These are phyloP conservation scores for Drosophila funebris DNA, from an alignment of 1,140 invertebrate species.

Conservation along the genomic window DNA sequence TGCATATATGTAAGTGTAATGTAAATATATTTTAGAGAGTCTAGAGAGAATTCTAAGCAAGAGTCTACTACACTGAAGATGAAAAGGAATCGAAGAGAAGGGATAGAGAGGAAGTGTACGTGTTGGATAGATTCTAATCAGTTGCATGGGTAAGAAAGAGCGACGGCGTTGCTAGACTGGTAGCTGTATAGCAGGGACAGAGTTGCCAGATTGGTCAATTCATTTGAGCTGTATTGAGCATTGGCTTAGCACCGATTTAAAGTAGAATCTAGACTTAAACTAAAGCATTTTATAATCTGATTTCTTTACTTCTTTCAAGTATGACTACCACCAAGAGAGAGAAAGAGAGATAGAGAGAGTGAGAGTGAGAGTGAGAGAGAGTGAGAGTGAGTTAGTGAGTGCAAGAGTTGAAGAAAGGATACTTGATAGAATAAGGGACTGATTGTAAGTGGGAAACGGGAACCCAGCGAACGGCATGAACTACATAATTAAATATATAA, in stretches of 20 bases:
- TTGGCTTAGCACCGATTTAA: slow-evolving; percentile 67
- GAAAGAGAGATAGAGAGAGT: background rate
- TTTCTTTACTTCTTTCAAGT: slow-evolving; percentile 18
- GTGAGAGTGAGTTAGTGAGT: background rate
- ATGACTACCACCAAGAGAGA: slow-evolving; percentile 61
- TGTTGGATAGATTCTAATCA: background rate
- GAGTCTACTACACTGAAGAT: too few species aligned
- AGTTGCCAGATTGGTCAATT: background rate
- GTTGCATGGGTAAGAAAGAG: background rate
- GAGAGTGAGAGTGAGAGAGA: background rate
- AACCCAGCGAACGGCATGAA: slow-evolving; percentile 66
- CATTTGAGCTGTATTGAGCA: slow-evolving; percentile 21
- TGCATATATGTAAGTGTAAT: slow-evolving; percentile 24
- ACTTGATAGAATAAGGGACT: background rate
- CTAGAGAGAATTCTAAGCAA: background rate
- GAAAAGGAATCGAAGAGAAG: background rate
- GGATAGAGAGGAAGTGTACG: slow-evolving; percentile 3
- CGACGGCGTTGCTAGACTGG: slow-evolving; percentile 22
- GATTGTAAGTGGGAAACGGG: background rate
- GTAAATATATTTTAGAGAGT: slow-evolving; percentile 47
- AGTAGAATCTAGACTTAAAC: slow-evolving; percentile 71
- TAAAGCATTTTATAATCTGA: slow-evolving; percentile 46
- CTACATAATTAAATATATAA: slow-evolving; percentile 35
- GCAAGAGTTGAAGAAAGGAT: too few species aligned
- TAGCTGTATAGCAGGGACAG: background rate